Base-by-base conservation (phyloP, 2,888 invertebrate genomes). In the Acronicta leporina region DNA sequence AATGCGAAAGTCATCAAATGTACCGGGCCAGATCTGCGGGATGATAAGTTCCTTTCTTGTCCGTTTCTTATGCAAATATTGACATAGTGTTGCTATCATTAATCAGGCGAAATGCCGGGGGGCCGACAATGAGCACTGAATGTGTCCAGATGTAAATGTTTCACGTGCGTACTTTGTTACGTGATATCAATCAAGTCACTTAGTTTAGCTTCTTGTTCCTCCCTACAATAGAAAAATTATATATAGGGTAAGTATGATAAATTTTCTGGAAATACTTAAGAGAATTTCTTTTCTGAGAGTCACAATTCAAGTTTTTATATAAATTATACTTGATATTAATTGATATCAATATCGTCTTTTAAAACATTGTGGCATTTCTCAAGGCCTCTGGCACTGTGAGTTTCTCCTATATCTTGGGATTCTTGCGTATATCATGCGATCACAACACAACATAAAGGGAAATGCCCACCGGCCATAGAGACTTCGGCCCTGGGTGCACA, bases 51-150 rank as follows among this genome's bases (percentile, higher is more conserved):
- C 83, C 85, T 89, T 88, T 89, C 92, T 88, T 87, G 88, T 83
- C 84, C 88, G 86, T 92, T 94, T 94, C 94, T 92, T 93, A 94
- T 94, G 94, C 94, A 93, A 94, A 94, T 94, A 94, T 94, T 94
- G 90, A 91, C 84, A 89, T 90, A 92, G 86, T 91, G 91, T 90
- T 87, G 82, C 84, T 79, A 84, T 90, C 94, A 94, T 94, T 94
- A 94, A 94, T 94, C 94, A 94, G 83, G 76, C 78, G 76, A 84
- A 86, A 87, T 86, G 86, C 80, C 85, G 84, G 81, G 86, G 88
- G 86, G 73, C 79, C 75, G 73, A 84, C 84, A 87, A 86, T 85
- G 78, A 84, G 73, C 62, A 68, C 75, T 78, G 80, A 81, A 82
- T 83, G 79, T 76, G 70, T 72, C 76, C 82, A 81, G 81, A 82